A percentile compares a stretch with the other conserved stretches of the same genome.
phyloP scores from a whole-genome alignment of 2,888 invertebrate genomes.

The Acanthococcus lagerstroemiae region DNA sequence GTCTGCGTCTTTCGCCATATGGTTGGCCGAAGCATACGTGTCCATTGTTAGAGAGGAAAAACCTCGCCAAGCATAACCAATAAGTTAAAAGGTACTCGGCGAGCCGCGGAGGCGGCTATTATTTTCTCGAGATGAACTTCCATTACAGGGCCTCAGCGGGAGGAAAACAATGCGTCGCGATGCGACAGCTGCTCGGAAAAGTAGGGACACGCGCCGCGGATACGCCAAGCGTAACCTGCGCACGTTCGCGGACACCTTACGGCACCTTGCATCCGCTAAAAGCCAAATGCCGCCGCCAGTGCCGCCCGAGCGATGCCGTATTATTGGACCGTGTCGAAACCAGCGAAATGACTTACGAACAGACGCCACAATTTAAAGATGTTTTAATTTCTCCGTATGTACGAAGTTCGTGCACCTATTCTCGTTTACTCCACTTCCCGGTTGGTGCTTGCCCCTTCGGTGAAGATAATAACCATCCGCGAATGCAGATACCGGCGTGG shows the following conservation, averaged over 20 bases:
- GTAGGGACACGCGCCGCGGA: too few species aligned
- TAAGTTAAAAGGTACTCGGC: conserved; percentile 12
- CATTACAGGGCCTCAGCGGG: conserved; percentile 8
- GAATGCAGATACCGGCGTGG: too few species aligned
- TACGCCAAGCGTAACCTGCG: conserved; percentile 23
- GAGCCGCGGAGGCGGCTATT: conserved; percentile 12
- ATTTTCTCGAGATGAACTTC: conserved; percentile 14
- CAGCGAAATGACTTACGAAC: conserved; percentile 16
- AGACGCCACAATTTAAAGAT: conserved; percentile 14
- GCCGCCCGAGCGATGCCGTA: conserved; percentile 6
- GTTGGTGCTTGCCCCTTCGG: too few species aligned
- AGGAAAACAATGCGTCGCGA: not conserved
- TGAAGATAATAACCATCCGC: too few species aligned
- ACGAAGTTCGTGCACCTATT: not conserved
- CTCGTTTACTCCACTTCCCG: too few species aligned
- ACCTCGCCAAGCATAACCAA: conserved; percentile 24
- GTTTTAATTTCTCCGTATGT: conserved; percentile 21
- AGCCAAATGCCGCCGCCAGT: too few species aligned
- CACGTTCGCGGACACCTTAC: conserved; percentile 21
- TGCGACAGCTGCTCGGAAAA: conserved; percentile 7
- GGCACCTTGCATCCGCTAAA: conserved; percentile 27
- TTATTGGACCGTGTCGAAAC: conserved; percentile 22
- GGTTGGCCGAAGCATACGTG: conserved; percentile 13
- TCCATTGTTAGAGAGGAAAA: conserved; percentile 18
- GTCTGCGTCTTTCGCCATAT: conserved; percentile 7